Evolutionary conservation across 2,113 vertebrate genomes (phyloP).

Genomic region (Myrmecophaga tridactyla): DNA sequence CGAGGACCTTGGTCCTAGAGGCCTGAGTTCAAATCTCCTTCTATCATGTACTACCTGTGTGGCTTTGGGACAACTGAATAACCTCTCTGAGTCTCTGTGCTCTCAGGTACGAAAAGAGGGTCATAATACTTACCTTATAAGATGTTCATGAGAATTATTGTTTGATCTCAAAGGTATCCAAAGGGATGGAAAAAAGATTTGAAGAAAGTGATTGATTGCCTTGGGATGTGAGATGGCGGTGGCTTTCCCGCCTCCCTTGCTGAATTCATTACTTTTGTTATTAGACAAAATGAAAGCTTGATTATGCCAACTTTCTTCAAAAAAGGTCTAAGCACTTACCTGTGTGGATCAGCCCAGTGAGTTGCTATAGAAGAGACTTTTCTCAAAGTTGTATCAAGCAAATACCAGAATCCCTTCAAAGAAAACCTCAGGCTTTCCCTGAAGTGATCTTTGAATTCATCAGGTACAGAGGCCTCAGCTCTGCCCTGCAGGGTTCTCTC

Average conservation of each 20-base stretch:
- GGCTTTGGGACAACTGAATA: not conserved
- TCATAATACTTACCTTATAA: not conserved
- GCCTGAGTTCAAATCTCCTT: not conserved
- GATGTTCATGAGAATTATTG: not conserved
- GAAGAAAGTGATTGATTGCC: not conserved
- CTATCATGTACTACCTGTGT: accelerated
- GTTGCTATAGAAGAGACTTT: not conserved
- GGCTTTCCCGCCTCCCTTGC: not conserved
- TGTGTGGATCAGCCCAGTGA: accelerated
- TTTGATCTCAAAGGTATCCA: not conserved
- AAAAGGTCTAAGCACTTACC: not conserved
- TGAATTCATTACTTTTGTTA: not conserved
- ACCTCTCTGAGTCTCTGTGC: not conserved
- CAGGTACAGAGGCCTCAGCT: not conserved
- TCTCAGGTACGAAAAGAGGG: not conserved
- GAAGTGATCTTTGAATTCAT: not conserved
- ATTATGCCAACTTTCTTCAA: not conserved
- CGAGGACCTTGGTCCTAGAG: not conserved
- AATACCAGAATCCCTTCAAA: not conserved
- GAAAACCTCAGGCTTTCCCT: not conserved
- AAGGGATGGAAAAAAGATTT: not conserved
- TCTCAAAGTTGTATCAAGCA: accelerated
- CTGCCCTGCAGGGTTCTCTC: not conserved
- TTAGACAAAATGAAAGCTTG: not conserved
- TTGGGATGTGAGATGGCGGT: accelerated